Evolutionary conservation across 30 jellyfish, hydroid and myxozoan species (phyloP).

Genomic region (Turritopsis dohrnii): DNA sequence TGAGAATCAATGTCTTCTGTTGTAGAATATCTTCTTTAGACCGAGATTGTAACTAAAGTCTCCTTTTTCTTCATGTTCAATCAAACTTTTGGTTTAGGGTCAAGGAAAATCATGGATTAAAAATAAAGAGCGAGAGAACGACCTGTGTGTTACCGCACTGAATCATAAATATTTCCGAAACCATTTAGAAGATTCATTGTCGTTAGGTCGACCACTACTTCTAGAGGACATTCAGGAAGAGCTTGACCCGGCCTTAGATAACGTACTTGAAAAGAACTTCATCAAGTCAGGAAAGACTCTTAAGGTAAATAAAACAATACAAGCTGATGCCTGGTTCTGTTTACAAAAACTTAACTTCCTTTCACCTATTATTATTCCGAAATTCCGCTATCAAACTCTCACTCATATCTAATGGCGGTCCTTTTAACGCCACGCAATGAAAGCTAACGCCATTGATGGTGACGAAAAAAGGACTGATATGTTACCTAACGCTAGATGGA

Average conservation of each 20-base stretch:
- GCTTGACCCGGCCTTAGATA: conserved; percentile 54
- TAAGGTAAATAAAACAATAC: conserved; percentile 28
- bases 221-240: conserved; percentile 56
- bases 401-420: too few species aligned
- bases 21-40: too few species aligned
- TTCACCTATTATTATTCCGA: too few species aligned
- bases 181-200: conserved; percentile 52
- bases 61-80: background rate
- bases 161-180: conserved; percentile 53
- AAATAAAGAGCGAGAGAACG: conserved; percentile 59
- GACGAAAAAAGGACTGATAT: too few species aligned
- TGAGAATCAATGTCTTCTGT: too few species aligned
- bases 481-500: too few species aligned
- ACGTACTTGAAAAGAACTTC: conserved; percentile 58
- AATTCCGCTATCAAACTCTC: too few species aligned
- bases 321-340: too few species aligned
- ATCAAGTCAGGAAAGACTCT: conserved; percentile 57
- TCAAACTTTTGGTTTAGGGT: conserved; percentile 36
- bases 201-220: conserved; percentile 47
- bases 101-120: conserved; percentile 87
- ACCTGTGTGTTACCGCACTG: conserved; percentile 32
- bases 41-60: background rate
- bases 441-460: too few species aligned
- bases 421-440: too few species aligned
- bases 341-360: too few species aligned